Evolutionary conservation across 2,113 vertebrate genomes (phyloP).

Genomic region (Cygnus buccinator): DNA sequence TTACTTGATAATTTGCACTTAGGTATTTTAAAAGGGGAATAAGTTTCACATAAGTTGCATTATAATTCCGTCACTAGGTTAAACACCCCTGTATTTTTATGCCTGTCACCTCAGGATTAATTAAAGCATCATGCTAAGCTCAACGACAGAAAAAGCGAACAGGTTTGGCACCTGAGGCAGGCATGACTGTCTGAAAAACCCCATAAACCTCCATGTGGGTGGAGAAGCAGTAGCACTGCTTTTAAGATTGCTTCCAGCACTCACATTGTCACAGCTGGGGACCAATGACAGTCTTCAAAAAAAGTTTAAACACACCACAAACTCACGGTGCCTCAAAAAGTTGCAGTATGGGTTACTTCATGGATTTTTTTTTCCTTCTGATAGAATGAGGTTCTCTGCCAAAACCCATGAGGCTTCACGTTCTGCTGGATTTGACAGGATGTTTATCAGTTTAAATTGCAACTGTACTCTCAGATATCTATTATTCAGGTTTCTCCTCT

Average conservation of each 20-base stretch:
- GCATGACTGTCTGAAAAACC: background rate
- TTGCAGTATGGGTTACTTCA: background rate
- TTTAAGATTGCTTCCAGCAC: background rate
- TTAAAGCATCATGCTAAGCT: background rate
- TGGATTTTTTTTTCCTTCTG: background rate
- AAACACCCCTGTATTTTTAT: background rate
- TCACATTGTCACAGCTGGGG: background rate
- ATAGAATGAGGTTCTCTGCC: background rate
- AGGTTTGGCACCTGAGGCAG: slow-evolving; percentile 5
- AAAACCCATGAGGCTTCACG: background rate
- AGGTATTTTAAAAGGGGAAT: background rate
- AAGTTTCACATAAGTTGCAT: background rate
- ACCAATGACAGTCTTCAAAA: background rate
- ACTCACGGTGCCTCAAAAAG: background rate
- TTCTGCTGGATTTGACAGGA: background rate
- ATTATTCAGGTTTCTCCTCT: background rate
- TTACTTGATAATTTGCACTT: background rate
- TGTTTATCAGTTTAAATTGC: background rate
- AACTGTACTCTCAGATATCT: background rate
- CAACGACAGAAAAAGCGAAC: background rate
- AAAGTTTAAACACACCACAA: background rate
- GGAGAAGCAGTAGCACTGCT: background rate
- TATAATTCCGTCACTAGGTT: background rate
- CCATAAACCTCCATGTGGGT: background rate
- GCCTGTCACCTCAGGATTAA: background rate